Percentiles rank a stretch among this genome's conserved stretches.
Evolutionary conservation across 2,113 vertebrate genomes (phyloP).

Genomic region (Phrynocephalus versicolor): DNA sequence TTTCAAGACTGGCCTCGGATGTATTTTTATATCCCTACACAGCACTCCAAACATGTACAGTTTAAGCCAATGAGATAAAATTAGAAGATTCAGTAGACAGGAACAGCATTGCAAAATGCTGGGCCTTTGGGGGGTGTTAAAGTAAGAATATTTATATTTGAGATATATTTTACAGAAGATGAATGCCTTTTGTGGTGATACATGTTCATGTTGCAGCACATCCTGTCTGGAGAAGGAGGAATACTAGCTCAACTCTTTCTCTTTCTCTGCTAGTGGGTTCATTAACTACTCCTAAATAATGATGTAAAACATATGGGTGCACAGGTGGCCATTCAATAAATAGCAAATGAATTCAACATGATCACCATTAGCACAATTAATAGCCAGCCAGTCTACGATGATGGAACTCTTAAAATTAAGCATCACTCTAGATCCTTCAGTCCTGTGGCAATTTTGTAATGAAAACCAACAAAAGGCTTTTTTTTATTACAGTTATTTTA

Average conservation of each 20-base stretch:
- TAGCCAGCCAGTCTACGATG: conserved; percentile 73
- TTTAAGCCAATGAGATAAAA: conserved; percentile 32
- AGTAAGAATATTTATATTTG: conserved; percentile 43
- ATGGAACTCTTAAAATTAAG: conserved; percentile 74
- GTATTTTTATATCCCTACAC: neutral
- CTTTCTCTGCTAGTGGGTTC: conserved; percentile 67
- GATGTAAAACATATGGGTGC: conserved; percentile 78
- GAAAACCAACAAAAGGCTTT: conserved; percentile 69
- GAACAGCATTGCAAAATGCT: conserved; percentile 24
- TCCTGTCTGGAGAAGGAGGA: conserved; percentile 44
- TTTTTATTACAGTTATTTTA: conserved; percentile 67
- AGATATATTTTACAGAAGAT: conserved; percentile 41
- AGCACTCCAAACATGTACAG: rapidly evolving
- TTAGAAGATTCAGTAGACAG: neutral
- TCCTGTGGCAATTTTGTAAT: conserved; percentile 69
- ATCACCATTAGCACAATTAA: conserved; percentile 79
- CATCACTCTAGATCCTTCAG: conserved; percentile 53
- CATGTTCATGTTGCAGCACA: conserved; percentile 52
- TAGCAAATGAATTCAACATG: conserved; percentile 77
- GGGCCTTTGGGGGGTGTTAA: conserved; percentile 6
- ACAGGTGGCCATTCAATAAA: conserved; percentile 77
- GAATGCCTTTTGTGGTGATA: conserved; percentile 42
- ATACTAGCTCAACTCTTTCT: conserved; percentile 68
- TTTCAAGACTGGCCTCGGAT: neutral
- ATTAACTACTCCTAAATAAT: conserved; percentile 78